A percentile compares a stretch with the other conserved stretches of the same genome.
These are phyloP conservation scores for Eledone cirrhosa DNA, from an alignment of 2,888 invertebrate species.

Conservation along the genomic window DNA sequence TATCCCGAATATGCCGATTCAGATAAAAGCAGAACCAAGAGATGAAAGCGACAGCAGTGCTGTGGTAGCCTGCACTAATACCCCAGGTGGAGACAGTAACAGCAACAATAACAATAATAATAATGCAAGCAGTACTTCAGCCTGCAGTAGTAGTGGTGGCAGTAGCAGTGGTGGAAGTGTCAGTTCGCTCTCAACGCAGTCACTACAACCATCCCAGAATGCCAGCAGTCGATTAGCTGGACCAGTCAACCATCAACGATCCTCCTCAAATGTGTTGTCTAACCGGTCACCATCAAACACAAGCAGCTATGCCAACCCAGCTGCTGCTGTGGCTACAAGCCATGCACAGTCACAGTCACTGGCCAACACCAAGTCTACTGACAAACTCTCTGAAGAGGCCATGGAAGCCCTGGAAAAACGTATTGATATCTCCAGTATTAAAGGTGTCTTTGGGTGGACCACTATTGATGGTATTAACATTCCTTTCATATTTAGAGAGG, in stretches of 20 bases:
- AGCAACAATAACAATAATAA: not conserved
- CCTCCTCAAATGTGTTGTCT: not conserved
- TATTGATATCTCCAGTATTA: constrained; percentile 66
- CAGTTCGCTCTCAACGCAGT: not conserved
- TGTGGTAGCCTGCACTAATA: not conserved
- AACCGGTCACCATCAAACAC: not conserved
- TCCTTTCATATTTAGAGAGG: constrained; percentile 84
- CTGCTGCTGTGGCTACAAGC: not conserved
- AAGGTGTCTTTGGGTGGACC: constrained; percentile 86
- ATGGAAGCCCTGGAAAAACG: constrained; percentile 37
- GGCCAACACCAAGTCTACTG: constrained; percentile 12
- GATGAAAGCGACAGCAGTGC: constrained; percentile 22
- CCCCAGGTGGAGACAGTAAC: constrained; percentile 6
- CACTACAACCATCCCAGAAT: not conserved
- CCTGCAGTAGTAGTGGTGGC: not conserved
- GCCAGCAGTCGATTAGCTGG: constrained; percentile 1
- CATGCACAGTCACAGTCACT: not conserved
- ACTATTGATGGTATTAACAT: constrained; percentile 78
- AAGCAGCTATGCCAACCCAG: constrained; percentile 5
- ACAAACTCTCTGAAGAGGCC: constrained; percentile 4
- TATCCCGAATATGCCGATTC: constrained; percentile 35
- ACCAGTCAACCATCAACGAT: not conserved
- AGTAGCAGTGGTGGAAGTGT: constrained; percentile 1
- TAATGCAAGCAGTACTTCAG: not conserved
- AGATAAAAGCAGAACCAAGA: constrained; percentile 39